phyloP scores from a whole-genome alignment of 2,888 invertebrate genomes.

The Ophonus ardosiacus region DNA sequence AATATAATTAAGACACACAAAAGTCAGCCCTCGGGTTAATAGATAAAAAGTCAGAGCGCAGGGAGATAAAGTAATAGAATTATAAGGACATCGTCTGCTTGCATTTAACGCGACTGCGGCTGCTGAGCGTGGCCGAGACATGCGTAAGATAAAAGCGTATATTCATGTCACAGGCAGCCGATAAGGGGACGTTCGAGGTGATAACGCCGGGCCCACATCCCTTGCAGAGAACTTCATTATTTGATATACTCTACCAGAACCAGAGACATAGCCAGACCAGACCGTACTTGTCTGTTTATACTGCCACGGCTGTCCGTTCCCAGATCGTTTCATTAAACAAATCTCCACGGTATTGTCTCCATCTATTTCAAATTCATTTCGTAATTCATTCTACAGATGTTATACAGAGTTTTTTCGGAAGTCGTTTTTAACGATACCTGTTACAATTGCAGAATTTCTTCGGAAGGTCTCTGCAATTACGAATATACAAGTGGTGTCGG shows the following conservation, averaged over 20 bases:
- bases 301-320: constrained; percentile 2
- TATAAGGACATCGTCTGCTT: constrained; percentile 72
- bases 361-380: constrained; percentile 32
- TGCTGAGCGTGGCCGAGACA: constrained; percentile 30
- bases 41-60: constrained; percentile 72
- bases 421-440: no score
- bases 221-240: constrained; percentile 69
- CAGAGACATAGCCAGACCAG: background rate
- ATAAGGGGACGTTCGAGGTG: constrained; percentile 47
- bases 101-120: background rate
- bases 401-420: no score
- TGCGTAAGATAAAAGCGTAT: constrained; percentile 60
- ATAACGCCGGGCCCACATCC: constrained; percentile 64
- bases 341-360: constrained; percentile 34
- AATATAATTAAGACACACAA: constrained; percentile 74
- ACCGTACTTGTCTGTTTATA: constrained; percentile 30
- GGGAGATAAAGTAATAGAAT: constrained; percentile 72
- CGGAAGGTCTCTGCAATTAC: no score
- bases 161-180: constrained; percentile 59
- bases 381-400: background rate
- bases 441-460: no score
- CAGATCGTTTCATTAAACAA: constrained; percentile 23
- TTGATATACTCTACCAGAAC: constrained; percentile 67
- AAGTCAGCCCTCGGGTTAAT: constrained; percentile 74
- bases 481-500: no score